Base-by-base conservation (phyloP, 1,140 invertebrate species). In the Drosophila malerkotliana region DNA sequence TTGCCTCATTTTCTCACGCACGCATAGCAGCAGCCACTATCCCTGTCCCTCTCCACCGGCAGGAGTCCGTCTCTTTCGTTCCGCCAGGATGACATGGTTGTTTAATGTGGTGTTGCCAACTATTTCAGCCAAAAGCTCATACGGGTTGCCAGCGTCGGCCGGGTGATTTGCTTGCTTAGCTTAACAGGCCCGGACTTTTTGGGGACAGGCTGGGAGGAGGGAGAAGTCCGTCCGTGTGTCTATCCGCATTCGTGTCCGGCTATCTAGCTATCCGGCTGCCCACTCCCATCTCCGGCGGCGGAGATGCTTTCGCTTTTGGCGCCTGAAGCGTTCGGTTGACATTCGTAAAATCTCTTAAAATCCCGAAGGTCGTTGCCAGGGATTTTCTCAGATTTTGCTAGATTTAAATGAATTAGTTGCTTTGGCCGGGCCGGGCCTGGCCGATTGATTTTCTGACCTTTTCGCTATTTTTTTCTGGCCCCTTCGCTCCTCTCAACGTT, bases 371-470 rank as follows among this genome's bases (percentile, higher is more conserved):
- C 90, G 90, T 91, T 91, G 89, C 88, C 88, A 90, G 90, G 90
- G 90, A 91, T 91, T 91, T 91, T 91, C 90, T 91, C 75, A 91
- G 90, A 91, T 91, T 91, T 91, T 91, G 91, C 91, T 87, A 91
- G 90, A 91, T 91, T 91, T 91, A 91, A 91, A 91, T 90, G 90
- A 91, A 91, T 91, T 91, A 91, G 90, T 91, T 90, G 89, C 88
- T 90, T 91, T 75, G 66, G 49, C 41, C 67, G 61, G 32, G 30
- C 52, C 8, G 14, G 14, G 41, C 18, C 30, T 37, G 82, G 79
- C 78, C 90, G 90, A 91, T 91, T 91, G 90, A 91, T 91, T 91
- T 91, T 91, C 90, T 91, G 90, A 91, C 90, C 90, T 91, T 91
- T 91, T 57, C 72, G 32, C 21, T 10, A 1, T 77, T 54, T 63